Percentiles rank a stretch among this genome's conserved stretches.
Evolutionary conservation across 2,888 invertebrate genomes (phyloP).

Genomic region (Ochlodes sylvanus): DNA sequence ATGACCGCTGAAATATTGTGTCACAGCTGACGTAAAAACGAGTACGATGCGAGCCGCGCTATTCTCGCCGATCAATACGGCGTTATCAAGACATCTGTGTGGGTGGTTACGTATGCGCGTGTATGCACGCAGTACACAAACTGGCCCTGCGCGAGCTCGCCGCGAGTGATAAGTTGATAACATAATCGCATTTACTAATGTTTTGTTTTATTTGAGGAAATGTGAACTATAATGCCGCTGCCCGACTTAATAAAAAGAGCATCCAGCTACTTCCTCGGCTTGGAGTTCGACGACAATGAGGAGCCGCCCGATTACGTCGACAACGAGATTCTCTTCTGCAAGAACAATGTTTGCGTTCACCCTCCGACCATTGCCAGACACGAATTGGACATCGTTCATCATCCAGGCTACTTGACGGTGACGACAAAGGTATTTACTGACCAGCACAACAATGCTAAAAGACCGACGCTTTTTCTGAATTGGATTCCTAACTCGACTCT

Average conservation of each 20-base stretch:
- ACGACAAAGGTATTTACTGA: slow-evolving; percentile 92
- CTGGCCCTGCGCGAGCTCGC: slow-evolving; percentile 69
- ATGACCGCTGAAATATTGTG: slow-evolving; percentile 18
- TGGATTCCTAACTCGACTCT: slow-evolving; percentile 98
- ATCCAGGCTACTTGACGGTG: slow-evolving; percentile 96
- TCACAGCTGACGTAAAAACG: slow-evolving; percentile 32
- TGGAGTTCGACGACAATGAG: slow-evolving; percentile 86
- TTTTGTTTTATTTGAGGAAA: slow-evolving; percentile 57
- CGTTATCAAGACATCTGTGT: slow-evolving; percentile 77
- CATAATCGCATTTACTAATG: slow-evolving; percentile 45
- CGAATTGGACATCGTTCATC: slow-evolving; percentile 93
- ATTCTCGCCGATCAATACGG: slow-evolving; percentile 75
- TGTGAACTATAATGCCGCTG: slow-evolving; percentile 88
- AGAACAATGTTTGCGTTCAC: slow-evolving; percentile 99
- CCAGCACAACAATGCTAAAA: slow-evolving; percentile 90
- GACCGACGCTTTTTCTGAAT: slow-evolving; percentile 94
- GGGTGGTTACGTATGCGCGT: slow-evolving; percentile 63
- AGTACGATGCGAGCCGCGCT: slow-evolving; percentile 49
- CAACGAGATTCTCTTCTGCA: slow-evolving; percentile 94
- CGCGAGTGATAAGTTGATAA: slow-evolving; percentile 70
- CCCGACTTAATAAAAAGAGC: slow-evolving; percentile 91
- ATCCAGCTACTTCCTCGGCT: slow-evolving; percentile 91
- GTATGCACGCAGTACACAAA: slow-evolving; percentile 76
- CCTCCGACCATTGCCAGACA: slow-evolving; percentile 94
- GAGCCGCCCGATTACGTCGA: slow-evolving; percentile 89